A percentile compares a stretch with the other conserved stretches of the same genome.
These are phyloP conservation scores for Spinus pinus DNA, from an alignment of 2,797 vertebrate genomes.

Conservation along the genomic window DNA sequence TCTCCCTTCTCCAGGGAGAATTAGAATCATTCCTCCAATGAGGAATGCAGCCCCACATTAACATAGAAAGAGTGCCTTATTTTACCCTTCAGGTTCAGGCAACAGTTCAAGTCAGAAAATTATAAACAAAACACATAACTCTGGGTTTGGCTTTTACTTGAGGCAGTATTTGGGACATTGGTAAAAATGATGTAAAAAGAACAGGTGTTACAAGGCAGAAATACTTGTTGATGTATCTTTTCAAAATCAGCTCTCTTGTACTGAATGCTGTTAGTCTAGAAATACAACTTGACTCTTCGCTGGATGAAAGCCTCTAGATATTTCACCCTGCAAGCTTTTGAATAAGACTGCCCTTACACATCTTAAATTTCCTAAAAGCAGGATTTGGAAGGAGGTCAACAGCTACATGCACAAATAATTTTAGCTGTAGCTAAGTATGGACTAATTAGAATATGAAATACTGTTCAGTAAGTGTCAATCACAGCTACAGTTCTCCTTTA, in stretches of 20 bases:
- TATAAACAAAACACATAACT: neutral
- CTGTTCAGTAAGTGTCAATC: neutral
- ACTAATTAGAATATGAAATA: neutral
- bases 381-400: neutral
- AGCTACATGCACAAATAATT: neutral
- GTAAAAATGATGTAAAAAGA: neutral
- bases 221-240: neutral
- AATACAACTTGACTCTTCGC: neutral
- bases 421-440: neutral
- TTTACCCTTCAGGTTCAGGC: neutral
- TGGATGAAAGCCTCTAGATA: neutral
- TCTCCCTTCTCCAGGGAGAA: neutral
- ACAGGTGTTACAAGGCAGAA: neutral
- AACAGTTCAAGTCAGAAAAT: neutral
- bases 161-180: neutral
- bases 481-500: neutral
- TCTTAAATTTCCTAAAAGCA: neutral
- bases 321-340: neutral
- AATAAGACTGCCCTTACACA: neutral
- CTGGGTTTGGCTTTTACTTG: neutral
- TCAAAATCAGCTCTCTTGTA: neutral
- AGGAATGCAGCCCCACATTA: neutral
- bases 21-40: neutral
- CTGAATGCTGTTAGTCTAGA: neutral
- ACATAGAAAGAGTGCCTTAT: neutral